Conservation (phyloP, 1,140 invertebrate species). For the Hyposmocoma kahamanoa region DNA sequence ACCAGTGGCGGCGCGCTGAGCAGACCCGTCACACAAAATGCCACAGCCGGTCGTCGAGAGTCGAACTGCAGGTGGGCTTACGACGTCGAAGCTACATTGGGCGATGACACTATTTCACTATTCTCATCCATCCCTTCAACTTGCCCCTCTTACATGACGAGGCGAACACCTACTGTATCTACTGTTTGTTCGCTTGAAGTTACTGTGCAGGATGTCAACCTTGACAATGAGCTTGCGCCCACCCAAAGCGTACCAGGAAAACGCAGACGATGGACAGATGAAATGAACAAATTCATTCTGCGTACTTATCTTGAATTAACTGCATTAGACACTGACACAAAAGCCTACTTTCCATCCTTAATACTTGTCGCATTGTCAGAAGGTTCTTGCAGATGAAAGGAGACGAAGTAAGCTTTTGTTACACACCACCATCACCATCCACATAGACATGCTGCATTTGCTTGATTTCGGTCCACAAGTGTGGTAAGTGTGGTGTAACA, state of each 20-base stretch:
- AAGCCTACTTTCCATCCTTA: constrained; percentile 8
- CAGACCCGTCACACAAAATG: no score
- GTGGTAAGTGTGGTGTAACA: no score
- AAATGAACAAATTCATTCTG: constrained; percentile 14
- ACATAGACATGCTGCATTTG: no score
- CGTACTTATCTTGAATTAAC: constrained; percentile 9
- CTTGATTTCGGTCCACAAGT: no score
- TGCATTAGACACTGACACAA: constrained; percentile 5
- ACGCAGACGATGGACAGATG: constrained; percentile 12
- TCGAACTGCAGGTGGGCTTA: neutral
- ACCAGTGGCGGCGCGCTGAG: no score
- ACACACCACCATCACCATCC: no score
- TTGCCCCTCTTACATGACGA: neutral
- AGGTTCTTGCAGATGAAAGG: no score
- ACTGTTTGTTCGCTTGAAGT: neutral
- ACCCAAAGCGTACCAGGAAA: neutral
- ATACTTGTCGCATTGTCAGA: no score
- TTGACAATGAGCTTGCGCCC: constrained; percentile 6
- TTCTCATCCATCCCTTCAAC: neutral
- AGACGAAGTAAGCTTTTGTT: no score
- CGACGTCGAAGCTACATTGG: neutral
- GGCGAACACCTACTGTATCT: neutral
- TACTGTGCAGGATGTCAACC: neutral
- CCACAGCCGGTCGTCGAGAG: no score
- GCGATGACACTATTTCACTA: neutral